phyloP scores from a whole-genome alignment of 2,888 invertebrate species.

The Sminthurides aquaticus region DNA sequence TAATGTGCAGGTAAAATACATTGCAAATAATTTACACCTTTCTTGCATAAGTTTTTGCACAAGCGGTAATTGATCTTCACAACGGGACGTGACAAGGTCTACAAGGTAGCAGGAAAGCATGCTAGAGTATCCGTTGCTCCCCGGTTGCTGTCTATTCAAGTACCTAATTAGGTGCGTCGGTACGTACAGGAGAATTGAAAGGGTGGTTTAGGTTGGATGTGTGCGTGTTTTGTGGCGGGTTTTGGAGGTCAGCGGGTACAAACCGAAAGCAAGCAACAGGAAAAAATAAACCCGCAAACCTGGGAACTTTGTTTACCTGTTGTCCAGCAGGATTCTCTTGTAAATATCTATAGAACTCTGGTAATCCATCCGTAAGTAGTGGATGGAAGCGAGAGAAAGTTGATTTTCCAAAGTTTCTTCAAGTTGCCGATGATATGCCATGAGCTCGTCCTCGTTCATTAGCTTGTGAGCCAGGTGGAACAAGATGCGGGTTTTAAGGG shows the following conservation, averaged over 20 bases:
- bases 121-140: slow-evolving; percentile 1
- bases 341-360: slow-evolving; percentile 98
- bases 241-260: no score
- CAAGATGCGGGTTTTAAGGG: slow-evolving; percentile 67
- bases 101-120: slow-evolving; percentile 30
- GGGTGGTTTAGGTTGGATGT: not conserved
- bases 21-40: no score
- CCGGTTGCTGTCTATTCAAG: not conserved
- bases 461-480: slow-evolving; percentile 93
- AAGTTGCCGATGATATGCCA: slow-evolving; percentile 74
- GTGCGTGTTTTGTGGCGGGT: no score
- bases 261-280: no score
- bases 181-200: not conserved
- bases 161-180: no score
- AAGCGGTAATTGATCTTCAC: slow-evolving; percentile 32
- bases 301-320: slow-evolving; percentile 60
- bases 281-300: not conserved
- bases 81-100: slow-evolving; percentile 32
- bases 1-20: no score
- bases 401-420: slow-evolving; percentile 89
- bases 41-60: slow-evolving; percentile 33
- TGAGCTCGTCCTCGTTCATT: slow-evolving; percentile 70
- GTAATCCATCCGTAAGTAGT: slow-evolving; percentile 91
- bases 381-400: slow-evolving; percentile 88
- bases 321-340: slow-evolving; percentile 81